phyloP scores from a whole-genome alignment of 2,113 vertebrate species.

The Notarius lentiginosus region DNA sequence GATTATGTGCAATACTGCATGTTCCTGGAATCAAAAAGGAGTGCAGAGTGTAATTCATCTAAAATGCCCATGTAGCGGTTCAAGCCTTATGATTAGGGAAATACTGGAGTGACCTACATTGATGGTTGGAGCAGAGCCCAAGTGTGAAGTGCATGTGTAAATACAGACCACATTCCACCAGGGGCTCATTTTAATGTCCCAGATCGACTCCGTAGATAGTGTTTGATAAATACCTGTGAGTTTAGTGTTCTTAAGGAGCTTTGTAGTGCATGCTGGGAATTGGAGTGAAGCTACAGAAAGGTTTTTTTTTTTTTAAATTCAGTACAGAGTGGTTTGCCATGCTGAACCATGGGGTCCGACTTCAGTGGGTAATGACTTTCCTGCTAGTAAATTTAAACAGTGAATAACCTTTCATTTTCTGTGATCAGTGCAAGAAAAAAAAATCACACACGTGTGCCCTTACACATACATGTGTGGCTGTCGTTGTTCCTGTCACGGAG shows the following conservation, averaged over 20 bases:
- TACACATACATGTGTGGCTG: too few relatives aligned
- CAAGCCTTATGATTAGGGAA: neutral
- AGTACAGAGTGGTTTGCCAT: too few relatives aligned
- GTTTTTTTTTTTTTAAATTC: neutral
- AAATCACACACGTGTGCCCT: too few relatives aligned
- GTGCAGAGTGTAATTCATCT: neutral
- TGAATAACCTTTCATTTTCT: too few relatives aligned
- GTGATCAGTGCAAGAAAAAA: too few relatives aligned
- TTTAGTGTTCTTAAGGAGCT: constrained; percentile 27
- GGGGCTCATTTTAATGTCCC: constrained; percentile 13
- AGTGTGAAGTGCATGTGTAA: neutral
- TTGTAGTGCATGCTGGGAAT: neutral
- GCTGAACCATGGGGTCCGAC: neutral
- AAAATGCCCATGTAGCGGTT: neutral
- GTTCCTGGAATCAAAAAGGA: neutral
- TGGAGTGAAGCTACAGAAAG: neutral
- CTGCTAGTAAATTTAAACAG: too few relatives aligned
- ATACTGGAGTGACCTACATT: neutral
- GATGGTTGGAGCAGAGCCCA: neutral
- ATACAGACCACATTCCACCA: neutral
- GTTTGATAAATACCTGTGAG: constrained; percentile 28
- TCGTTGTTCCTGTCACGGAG: neutral
- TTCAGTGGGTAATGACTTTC: neutral
- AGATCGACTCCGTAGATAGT: constrained; percentile 8
- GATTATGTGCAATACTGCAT: neutral